phyloP scores from a whole-genome alignment of 2,113 vertebrate species.

The Elephantulus edwardii region DNA sequence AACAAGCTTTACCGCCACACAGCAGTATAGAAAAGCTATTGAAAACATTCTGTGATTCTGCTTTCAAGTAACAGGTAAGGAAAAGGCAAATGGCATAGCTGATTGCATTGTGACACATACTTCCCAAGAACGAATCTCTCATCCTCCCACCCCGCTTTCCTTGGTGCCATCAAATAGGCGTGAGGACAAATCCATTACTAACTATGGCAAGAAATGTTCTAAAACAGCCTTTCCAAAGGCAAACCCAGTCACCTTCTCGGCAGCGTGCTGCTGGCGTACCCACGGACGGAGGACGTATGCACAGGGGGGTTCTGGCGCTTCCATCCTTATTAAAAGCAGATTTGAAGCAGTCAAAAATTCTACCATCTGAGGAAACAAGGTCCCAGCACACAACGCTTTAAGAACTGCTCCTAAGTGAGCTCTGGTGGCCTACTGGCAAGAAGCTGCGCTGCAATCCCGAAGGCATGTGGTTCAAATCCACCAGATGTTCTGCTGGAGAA shows the following conservation, averaged over 20 bases:
- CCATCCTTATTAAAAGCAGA: neutral
- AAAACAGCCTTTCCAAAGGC: neutral
- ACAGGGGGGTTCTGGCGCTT: neutral
- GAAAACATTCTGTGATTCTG: conserved; percentile 80
- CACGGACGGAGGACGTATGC: neutral
- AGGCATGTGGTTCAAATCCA: too few relatives aligned
- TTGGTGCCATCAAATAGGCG: conserved; percentile 74
- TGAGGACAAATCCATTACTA: neutral
- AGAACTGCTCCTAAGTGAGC: too few relatives aligned
- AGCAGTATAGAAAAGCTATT: conserved; percentile 77
- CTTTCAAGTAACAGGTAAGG: conserved; percentile 84
- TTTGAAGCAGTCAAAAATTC: neutral
- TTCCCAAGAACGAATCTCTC: neutral
- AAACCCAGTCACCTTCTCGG: neutral
- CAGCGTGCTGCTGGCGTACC: neutral
- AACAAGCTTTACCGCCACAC: conserved; percentile 69
- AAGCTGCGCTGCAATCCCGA: too few relatives aligned
- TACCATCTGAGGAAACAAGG: neutral
- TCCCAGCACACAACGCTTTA: neutral
- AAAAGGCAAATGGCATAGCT: conserved; percentile 77
- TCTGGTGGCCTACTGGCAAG: too few relatives aligned
- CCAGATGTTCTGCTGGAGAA: too few relatives aligned
- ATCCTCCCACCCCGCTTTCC: neutral
- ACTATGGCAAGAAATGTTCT: neutral
- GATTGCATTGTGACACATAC: conserved; percentile 65